These are phyloP conservation scores for Drosophila subobscura DNA, from an alignment of 1,140 invertebrate genomes.

Conservation along the genomic window DNA sequence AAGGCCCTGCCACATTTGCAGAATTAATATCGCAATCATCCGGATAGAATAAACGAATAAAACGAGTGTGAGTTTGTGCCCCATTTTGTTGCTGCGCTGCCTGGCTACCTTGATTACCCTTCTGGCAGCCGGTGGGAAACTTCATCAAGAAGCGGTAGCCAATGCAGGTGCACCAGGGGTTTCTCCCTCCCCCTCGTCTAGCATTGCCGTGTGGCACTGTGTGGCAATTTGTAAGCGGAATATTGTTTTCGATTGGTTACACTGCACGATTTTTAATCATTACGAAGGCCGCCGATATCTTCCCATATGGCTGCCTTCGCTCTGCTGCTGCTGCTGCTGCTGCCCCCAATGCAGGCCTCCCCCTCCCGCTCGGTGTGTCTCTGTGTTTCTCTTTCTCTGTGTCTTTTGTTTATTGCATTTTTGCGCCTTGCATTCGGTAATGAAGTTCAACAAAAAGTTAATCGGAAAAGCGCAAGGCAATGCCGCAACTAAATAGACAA, in stretches of 20 bases:
- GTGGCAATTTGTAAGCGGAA: conserved; percentile 67
- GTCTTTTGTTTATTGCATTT: conserved; percentile 71
- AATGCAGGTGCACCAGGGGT: conserved; percentile 11
- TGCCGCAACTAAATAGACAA: conserved; percentile 80
- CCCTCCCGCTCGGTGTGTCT: conserved; percentile 1
- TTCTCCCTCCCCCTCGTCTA: conserved; percentile 25
- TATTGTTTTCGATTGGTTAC: conserved; percentile 72
- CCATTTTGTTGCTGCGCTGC: conserved; percentile 1
- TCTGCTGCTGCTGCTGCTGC: conserved; percentile 41
- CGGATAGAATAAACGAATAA: conserved; percentile 19
- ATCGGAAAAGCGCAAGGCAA: conserved; percentile 73
- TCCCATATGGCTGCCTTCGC: conserved; percentile 32
- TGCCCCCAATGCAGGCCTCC: too few species aligned
- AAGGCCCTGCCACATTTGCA: conserved; percentile 15
- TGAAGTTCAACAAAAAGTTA: conserved; percentile 82
- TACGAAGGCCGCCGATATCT: conserved; percentile 43
- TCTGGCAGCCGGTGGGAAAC: conserved; percentile 29
- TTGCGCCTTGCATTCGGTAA: conserved; percentile 58
- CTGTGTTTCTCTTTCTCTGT: conserved; percentile 36
- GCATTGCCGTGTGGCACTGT: conserved; percentile 60
- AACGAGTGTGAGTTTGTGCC: conserved; percentile 28
- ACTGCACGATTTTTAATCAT: conserved; percentile 77
- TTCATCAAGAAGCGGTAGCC: conserved; percentile 43
- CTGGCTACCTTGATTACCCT: conserved; percentile 56
- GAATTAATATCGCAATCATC: conserved; percentile 68